Base-by-base conservation (phyloP, 92 coral and sea anemone genomes). In the Epizoanthus fatuus region DNA sequence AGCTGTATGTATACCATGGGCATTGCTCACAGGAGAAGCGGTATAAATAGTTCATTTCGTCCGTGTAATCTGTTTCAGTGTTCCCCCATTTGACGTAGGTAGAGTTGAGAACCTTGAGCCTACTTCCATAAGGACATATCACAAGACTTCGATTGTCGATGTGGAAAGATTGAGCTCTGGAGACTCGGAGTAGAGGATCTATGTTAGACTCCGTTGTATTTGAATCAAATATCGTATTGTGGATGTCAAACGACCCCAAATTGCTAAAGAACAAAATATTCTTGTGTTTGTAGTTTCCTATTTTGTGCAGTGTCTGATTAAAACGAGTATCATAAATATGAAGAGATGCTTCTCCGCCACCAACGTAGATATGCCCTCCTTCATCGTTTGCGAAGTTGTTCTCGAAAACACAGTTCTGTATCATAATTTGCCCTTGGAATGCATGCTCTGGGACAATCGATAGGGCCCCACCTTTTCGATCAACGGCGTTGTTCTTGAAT, bases 51-150 rank as follows among this genome's bases (percentile, higher is more conserved):
- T 72, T 72, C 42, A 72, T 8, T 13, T 7, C 58, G 38, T 71
- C 58, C 8, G 38, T n/a, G 9, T 71, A 20, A 35, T 65, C 44
- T 14, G 47, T 32, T 16, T 71, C 75, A 9, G 32, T 44, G 75
- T 71, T 71, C 20, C 75, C 75, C 75, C 75, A 71, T 71, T 47
- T 71, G 3, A 71, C 75, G 42, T 71, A 71, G 39, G 75, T 71
- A 47, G 75, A 71, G 16, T 71, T 47, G 6, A 71, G 75, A 71
- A 72, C 29, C 59, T 52, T 72, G n/a, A 72, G 59, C n/a, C 45
- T 51, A 38, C 77, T 72, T 72, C 77, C 77, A n/a, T 72, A 72
- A 22, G 77, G 77, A 44, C 77, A 72, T 7, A 72, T 17, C 4
- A 72, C 57, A 8, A 40, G 53, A 22, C 77, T 72, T 49, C 2